Base-by-base conservation (phyloP, 2,113 vertebrate genomes). In the Elgaria multicarinata region DNA sequence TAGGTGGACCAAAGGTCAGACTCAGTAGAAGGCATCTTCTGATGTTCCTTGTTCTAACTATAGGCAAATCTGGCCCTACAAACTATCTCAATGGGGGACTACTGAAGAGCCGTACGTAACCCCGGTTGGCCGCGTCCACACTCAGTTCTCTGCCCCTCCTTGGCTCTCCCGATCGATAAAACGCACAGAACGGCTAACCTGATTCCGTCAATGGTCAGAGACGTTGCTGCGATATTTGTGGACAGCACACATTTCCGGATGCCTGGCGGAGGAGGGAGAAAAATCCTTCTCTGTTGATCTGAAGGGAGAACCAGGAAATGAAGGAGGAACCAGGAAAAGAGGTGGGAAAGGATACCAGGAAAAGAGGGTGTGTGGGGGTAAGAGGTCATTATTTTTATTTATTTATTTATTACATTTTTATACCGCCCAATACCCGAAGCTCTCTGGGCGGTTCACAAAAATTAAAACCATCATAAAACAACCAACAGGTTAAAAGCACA, bases 181-280 rank as follows among this genome's bases (percentile, higher is more conserved):
- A 13, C 26, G n/a, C n/a, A 18, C 26, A 26, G 91, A 93, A 92
- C 42, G 1, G 42, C 94, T 96, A 31, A 99, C 99, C 98, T 98
- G 95, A 99, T 98, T 90, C 99, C 98, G 90, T 98, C 97, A 89
- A 99, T 98, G 18, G 99, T 99, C 91, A 99, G 97, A 91, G 99
- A 99, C 2, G 99, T 99, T 77, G 98, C 98, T 93, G 99, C 98
- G 75, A 99, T 99, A 93, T 99, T 99, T 2, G 99, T 99, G 50
- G 99, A 98, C 58, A 99, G 97, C 4, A 99, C 98, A 93, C 99
- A 99, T 90, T 99, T 99, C 46, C 99, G 98, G 92, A 99, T 98
- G 89, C 98, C 97, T 50, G 94, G 90, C 75, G 98, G 98, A 24
- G 99, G 97, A 39, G 98, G 98, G 93, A 99, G 97, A 97, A 99